Evolutionary conservation across 2,113 vertebrate species (phyloP), one percentile per base, ranked within the genome.

Genomic region (Rhinoptilus africanus): DNA sequence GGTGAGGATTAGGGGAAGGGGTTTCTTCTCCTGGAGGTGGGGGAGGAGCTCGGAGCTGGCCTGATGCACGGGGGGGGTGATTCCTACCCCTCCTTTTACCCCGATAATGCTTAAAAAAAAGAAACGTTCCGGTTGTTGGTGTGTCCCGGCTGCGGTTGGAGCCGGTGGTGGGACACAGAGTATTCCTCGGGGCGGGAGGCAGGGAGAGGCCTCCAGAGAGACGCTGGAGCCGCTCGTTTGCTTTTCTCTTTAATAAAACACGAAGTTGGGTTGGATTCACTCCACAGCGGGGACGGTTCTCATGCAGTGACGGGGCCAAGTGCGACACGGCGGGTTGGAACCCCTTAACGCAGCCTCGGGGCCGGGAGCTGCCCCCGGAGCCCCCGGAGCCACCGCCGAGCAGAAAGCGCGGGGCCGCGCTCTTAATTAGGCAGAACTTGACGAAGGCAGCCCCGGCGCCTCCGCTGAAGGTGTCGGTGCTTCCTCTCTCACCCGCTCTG

Each of bases 81-180:
- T 12, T 67, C 19, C 74, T 27, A 9, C 26, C 13, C 39, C 17
- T 37, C 34, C 20, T 57, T 50, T 19, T 12, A 28, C 21, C 51
- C 2, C 0, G 37, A 35, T 41, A 11, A 24, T 0, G 17, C 39
- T 91, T 48, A 17, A 54, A 62, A 74, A 74, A 35, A 26, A 54
- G 34, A 3, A 11, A 7, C 43, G 34, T 28, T 5, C 35, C 69
- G 3, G 35, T 35, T 4, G 28, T 9, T 6, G 3, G 30, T 1
- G 0, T 3, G 24, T 20, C 20, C 24, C 7, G 4, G 10, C 32
- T 2, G 4, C 1, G 0, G 11, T 14, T 1, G 56, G 32, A 41
- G 45, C 34, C 1, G 17, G 24, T 5, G 60, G 20, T 17, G 59
- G 50, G 16, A 51, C 34, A 21, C 1, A 2, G 77, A 11, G 43